A percentile compares a stretch with the other conserved stretches of the same genome.
phyloP scores from a whole-genome alignment of 2,113 vertebrate species.

The Ctenodactylus gundi region DNA sequence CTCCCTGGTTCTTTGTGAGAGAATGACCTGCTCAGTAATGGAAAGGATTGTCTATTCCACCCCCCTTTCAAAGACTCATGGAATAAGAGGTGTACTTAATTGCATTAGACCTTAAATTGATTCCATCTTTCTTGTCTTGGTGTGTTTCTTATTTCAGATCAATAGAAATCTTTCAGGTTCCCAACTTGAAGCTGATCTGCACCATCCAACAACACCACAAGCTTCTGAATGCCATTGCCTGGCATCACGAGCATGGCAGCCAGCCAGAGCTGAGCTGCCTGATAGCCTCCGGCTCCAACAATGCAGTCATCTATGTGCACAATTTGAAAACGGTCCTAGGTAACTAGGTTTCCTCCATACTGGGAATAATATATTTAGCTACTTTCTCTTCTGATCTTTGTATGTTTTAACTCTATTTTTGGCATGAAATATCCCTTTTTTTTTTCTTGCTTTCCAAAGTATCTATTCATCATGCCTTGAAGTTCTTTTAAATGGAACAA shows the following conservation, averaged over 20 bases:
- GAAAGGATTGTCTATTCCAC: not conserved
- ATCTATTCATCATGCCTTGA: conserved; percentile 12
- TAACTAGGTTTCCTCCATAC: conserved; percentile 68
- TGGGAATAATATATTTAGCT: not conserved
- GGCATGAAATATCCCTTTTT: not conserved
- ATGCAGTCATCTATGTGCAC: conserved; percentile 92
- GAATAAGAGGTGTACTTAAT: not conserved
- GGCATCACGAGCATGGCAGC: conserved; percentile 90
- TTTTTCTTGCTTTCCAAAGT: not conserved
- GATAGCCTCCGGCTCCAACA: conserved; percentile 95
- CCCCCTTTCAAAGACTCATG: not conserved
- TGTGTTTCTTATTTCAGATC: conserved; percentile 85
- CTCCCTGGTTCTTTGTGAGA: not conserved
- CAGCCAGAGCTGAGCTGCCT: conserved; percentile 86
- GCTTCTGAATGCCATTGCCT: conserved; percentile 92
- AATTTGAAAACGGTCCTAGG: conserved; percentile 88
- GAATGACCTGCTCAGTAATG: not conserved
- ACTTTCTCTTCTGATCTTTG: not conserved
- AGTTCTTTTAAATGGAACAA: not conserved
- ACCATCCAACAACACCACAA: conserved; percentile 97
- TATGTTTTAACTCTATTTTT: not conserved
- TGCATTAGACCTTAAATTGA: not conserved
- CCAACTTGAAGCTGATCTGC: conserved; percentile 90
- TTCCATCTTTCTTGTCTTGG: conserved; percentile 37
- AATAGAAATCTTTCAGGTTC: conserved; percentile 91